Base-by-base conservation (phyloP, 2,113 vertebrate genomes). In the Pteruthius melanotis region DNA sequence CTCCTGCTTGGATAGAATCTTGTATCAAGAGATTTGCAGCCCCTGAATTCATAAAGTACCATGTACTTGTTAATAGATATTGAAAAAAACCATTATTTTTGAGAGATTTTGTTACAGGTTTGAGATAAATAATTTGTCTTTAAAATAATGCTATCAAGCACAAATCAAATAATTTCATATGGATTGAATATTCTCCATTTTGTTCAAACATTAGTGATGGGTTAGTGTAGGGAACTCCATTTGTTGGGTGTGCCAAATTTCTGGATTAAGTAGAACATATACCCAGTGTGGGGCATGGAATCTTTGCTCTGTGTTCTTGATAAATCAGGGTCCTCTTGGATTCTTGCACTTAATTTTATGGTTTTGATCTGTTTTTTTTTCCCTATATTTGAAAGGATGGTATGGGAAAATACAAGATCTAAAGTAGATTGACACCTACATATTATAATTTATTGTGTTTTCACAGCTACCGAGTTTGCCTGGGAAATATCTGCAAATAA, bases 21-120 rank as follows among this genome's bases (percentile, higher is more conserved):
- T 47, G 3, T 13, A 21, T 28, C 7, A 4, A 40, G 61, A 33
- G 31, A 72, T 45, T 15, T 16, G 27, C 27, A 89, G 30, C 15
- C 10, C 8, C n/a, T 44, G 20, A 56, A 44, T 64, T 54, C 10
- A 5, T 50, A 56, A 30, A 0, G 1, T 35, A 5, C 39, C 22
- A 3, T 17, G 5, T 3, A 6, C n/a, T 27, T 59, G 23, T 11
- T 49, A 8, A 10, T 3, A 20, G 27, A 10, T 21, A 19, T 11
- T 39, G 47, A 5, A 5, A 15, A 14, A 76, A 66, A 27, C 3
- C 44, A 9, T 63, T 59, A 8, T 16, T 22, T 5, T 1, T 8
- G 11, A 40, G 39, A 40, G 19, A 37, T 23, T 17, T 83, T 50
- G 35, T 49, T 74, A 17, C 2, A 24, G 26, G 28, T 18, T 20